A percentile compares a stretch with the other conserved stretches of the same genome.
These are phyloP conservation scores for Gnathonemus echidnorhynchus DNA, from an alignment of 2,113 vertebrate genomes.

Conservation along the genomic window DNA sequence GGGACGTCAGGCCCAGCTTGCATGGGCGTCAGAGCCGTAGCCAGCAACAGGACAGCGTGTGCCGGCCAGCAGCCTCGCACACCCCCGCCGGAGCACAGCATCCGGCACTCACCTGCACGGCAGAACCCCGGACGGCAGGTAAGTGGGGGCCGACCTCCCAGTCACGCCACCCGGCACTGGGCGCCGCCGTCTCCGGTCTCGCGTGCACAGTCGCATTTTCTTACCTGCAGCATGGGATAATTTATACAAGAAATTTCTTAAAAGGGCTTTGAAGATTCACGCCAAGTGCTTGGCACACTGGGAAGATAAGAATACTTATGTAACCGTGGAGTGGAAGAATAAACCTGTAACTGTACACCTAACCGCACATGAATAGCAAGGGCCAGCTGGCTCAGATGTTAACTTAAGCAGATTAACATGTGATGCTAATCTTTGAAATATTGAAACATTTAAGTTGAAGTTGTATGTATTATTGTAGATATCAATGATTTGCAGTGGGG, in stretches of 20 bases:
- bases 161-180: neutral
- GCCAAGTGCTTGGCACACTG: neutral
- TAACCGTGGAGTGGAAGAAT: neutral
- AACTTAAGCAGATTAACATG: neutral
- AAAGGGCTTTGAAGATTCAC: neutral
- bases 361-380: neutral
- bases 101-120: neutral
- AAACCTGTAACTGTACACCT: neutral
- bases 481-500: neutral
- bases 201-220: neutral
- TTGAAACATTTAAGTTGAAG: neutral
- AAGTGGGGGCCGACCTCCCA: neutral
- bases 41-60: slow-evolving; percentile 3
- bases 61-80: neutral
- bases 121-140: neutral
- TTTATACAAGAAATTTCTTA: neutral
- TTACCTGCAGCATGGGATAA: neutral
- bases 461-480: neutral
- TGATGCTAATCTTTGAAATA: neutral
- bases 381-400: neutral
- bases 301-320: neutral
- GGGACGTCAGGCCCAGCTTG: slow-evolving; percentile 37
- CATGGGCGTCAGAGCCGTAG: neutral
- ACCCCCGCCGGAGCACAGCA: neutral
- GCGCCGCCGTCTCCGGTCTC: neutral